phyloP scores from a whole-genome alignment of 1,140 invertebrate species.

The Drosophila grimshawi region DNA sequence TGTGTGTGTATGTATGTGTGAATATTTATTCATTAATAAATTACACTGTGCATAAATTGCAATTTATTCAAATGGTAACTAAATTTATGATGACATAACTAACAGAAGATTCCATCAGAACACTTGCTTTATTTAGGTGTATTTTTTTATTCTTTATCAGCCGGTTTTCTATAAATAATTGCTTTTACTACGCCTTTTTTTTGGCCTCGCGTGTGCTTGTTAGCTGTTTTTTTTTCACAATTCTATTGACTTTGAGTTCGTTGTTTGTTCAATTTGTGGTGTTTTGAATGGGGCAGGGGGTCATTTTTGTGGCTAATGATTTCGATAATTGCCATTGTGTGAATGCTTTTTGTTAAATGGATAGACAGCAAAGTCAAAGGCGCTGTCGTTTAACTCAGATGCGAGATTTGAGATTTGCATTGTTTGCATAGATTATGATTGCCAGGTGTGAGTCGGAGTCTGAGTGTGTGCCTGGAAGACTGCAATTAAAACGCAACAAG shows the following conservation, averaged over 20 bases:
- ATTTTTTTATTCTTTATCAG: neutral
- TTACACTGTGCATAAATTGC: neutral
- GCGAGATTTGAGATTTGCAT: conserved; percentile 19
- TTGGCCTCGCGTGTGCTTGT: conserved; percentile 20
- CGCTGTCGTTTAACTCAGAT: conserved; percentile 47
- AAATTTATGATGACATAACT: conserved; percentile 1
- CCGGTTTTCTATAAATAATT: conserved; percentile 22
- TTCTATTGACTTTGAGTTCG: conserved; percentile 51
- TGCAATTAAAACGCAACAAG: conserved; percentile 48
- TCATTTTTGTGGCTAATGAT: conserved; percentile 68
- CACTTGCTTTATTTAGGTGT: neutral
- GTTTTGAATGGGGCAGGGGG: conserved; percentile 20
- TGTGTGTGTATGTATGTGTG: neutral
- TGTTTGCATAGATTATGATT: conserved; percentile 42
- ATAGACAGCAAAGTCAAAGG: conserved; percentile 15
- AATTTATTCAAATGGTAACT: neutral
- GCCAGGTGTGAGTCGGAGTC: conserved; percentile 23
- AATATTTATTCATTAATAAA: neutral
- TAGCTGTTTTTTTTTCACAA: conserved; percentile 21
- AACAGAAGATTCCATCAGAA: neutral
- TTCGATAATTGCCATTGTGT: conserved; percentile 79
- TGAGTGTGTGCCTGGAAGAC: conserved; percentile 1
- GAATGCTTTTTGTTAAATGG: conserved; percentile 65
- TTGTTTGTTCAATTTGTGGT: conserved; percentile 40
- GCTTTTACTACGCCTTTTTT: conserved; percentile 16